Evolutionary conservation across 2,888 invertebrate species (phyloP), one percentile per base, ranked within the genome.

Genomic region (Phytoseiulus persimilis): DNA sequence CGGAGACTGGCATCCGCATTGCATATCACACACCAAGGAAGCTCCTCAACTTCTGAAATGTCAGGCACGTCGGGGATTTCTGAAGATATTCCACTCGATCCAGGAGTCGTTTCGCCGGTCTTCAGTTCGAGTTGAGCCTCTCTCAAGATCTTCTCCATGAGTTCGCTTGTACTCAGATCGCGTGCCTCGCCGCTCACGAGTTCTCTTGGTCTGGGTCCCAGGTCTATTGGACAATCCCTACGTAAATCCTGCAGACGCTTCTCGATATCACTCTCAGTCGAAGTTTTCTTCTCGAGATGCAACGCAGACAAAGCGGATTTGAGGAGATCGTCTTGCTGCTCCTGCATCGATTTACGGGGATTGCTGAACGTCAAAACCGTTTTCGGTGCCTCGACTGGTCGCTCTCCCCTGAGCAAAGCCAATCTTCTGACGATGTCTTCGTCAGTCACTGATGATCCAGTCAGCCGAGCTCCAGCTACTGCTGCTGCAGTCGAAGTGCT

Each of bases 21-120:
- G 92, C 97, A 97, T 91, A 97, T 95, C 91, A 95, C 95, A 93
- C 97, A 97, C 94, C 96, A 96, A 3, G 96, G 96, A 89, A 96
- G 93, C 92, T 96, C 95, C 32, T 92, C 91, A 0, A 87, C 31
- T 14, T 87, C 87, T 0, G 87, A 31, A n/a, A 33, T 87, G 45
- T 87, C 33, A 6, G 87, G 87, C 2, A 45, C 39, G n/a, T 87
- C 87, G 33, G 87, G 87, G 18, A 87, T 87, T 33, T n/a, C n/a
- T 0, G 32, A 33, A 0, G 87, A 3, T 33, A 87, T 32, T 31
- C 31, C 33, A 28, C 65, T 23, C 0, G 32, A 0, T 18, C 33
- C 32, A 28, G n/a, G 28, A 33, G 33, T 23, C 11, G 31, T n/a
- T 39, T 32, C 32, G 28, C n/a, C 87, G 39, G 33, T 32, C 32